phyloP scores from a whole-genome alignment of 2,888 invertebrate genomes.

The Acrobasis suavella region DNA sequence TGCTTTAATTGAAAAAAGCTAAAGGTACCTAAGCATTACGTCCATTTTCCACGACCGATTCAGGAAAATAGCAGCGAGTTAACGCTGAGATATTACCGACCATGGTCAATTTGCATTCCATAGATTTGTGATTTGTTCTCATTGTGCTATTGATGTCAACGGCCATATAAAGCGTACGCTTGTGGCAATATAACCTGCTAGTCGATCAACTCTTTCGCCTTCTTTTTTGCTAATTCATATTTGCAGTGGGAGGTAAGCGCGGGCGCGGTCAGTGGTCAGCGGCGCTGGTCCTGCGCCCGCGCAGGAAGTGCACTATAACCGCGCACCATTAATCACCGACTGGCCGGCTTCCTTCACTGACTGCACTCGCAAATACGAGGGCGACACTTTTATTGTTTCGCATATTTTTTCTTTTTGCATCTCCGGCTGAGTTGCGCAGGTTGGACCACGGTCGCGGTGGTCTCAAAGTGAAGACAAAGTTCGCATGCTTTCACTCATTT shows the following conservation, averaged over 20 bases:
- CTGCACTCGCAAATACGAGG: constrained; percentile 41
- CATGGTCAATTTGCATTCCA: constrained; percentile 20
- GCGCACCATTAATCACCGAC: constrained; percentile 59
- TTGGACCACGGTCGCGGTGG: constrained; percentile 25
- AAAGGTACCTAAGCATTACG: not conserved
- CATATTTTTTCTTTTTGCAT: constrained; percentile 43
- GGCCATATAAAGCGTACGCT: constrained; percentile 39
- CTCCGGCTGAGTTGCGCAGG: constrained; percentile 32
- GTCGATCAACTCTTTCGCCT: constrained; percentile 45
- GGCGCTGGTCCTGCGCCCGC: constrained; percentile 29
- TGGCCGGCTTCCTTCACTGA: constrained; percentile 56
- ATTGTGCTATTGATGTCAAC: constrained; percentile 40
- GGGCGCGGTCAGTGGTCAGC: constrained; percentile 23
- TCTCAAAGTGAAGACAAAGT: constrained; percentile 12
- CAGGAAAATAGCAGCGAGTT: constrained; percentile 16
- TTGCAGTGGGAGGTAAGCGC: constrained; percentile 32
- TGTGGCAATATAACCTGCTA: constrained; percentile 37
- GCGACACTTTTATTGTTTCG: constrained; percentile 66
- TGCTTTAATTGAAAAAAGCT: constrained; percentile 12
- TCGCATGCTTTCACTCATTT: not conserved
- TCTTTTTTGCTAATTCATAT: constrained; percentile 51
- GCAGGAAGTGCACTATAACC: constrained; percentile 69
- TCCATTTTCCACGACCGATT: constrained; percentile 12
- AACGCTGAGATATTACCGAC: constrained; percentile 15
- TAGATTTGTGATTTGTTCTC: constrained; percentile 32